Conservation (phyloP, 1,140 invertebrate species). For the Tetragonula clypearis region DNA sequence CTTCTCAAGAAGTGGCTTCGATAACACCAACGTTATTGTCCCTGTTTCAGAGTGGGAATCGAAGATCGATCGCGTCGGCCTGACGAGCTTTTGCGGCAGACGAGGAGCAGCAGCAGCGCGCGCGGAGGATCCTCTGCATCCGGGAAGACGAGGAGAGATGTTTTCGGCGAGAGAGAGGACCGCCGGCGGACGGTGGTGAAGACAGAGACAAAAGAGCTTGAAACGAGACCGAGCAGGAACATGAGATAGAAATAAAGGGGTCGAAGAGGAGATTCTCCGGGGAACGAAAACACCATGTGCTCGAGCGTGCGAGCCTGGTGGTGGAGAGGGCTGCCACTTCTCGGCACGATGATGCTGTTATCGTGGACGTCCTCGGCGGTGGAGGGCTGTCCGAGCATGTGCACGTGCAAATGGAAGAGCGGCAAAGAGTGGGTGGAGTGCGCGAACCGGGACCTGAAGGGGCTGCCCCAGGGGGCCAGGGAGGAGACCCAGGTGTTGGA, state of each 20-base stretch:
- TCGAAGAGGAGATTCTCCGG: background rate
- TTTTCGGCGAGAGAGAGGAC: background rate
- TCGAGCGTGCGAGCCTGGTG: constrained; percentile 55
- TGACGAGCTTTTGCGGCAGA: constrained; percentile 1
- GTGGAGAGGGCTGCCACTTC: constrained; percentile 53
- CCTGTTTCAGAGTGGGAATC: constrained; percentile 16
- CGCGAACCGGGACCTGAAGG: constrained; percentile 87
- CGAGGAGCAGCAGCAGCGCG: too few species aligned
- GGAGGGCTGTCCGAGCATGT: constrained; percentile 86
- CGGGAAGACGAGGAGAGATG: background rate
- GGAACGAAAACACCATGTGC: constrained; percentile 60
- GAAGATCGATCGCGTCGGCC: background rate
- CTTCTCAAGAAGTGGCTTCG: too few species aligned
- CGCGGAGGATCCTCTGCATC: background rate
- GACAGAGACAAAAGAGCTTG: background rate
- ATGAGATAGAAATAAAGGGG: constrained; percentile 28
- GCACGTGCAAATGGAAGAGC: constrained; percentile 95
- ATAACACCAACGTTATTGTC: background rate
- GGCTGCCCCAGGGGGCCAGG: constrained; percentile 91
- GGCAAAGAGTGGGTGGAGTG: constrained; percentile 96
- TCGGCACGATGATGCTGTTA: constrained; percentile 56
- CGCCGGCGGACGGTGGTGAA: background rate
- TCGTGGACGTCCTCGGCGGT: constrained; percentile 47
- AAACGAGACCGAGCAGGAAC: constrained; percentile 3
- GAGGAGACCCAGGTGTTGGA: constrained; percentile 95